Evolutionary conservation across 2,113 vertebrate genomes (phyloP).

Genomic region (Pristiophorus japonicus): DNA sequence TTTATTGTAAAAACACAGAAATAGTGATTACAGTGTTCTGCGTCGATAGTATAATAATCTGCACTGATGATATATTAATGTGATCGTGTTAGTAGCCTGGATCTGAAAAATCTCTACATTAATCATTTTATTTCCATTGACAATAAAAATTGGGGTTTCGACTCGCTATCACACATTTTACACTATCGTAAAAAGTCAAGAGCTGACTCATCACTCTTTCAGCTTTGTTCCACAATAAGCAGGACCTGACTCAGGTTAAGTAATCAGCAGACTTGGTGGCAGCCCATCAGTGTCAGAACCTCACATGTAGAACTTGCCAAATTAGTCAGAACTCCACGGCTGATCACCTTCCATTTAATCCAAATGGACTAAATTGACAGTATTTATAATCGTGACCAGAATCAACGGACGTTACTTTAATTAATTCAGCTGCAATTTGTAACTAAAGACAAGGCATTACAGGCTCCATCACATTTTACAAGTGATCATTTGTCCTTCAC

Average conservation of each 20-base stretch:
- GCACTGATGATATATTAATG: too few species aligned
- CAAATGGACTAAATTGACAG: constrained; percentile 18
- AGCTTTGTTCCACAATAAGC: neutral
- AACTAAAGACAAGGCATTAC: neutral
- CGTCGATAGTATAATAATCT: too few species aligned
- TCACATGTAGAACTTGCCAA: neutral
- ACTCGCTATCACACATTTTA: neutral
- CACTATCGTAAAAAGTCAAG: neutral
- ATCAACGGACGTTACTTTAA: constrained; percentile 11
- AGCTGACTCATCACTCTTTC: neutral
- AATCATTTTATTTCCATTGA: too few species aligned
- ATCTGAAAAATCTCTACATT: too few species aligned
- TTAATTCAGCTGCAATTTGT: constrained; percentile 26
- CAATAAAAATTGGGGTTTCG: neutral
- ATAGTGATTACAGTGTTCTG: too few species aligned
- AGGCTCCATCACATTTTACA: neutral
- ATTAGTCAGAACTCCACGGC: neutral
- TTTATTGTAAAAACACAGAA: too few species aligned
- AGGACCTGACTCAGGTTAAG: neutral
- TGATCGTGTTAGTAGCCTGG: too few species aligned
- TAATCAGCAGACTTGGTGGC: neutral
- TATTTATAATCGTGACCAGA: neutral
- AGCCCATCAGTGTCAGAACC: neutral
- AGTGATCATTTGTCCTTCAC: constrained; percentile 13
- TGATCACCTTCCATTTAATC: too few species aligned